Base-by-base conservation (phyloP, 2,113 vertebrate species). In the Phodopus roborovskii region DNA sequence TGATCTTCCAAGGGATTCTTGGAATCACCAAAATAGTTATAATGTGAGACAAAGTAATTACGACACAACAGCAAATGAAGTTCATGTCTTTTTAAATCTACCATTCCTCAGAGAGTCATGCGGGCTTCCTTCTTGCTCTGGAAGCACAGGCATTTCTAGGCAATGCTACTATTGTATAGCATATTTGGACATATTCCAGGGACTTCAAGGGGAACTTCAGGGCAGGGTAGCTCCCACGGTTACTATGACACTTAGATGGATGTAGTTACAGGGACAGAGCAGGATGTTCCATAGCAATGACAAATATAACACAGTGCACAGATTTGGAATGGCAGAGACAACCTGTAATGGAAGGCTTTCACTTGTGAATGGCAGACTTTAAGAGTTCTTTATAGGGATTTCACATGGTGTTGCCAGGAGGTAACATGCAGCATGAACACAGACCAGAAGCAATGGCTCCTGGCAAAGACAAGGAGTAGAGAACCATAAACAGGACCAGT, bases 151-250 rank as follows among this genome's bases (percentile, higher is more conserved):
- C 73, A 91, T 86, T 92, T 95, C 70, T 83, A 94, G 33, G 77
- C 68, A 86, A 79, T 71, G 68, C 73, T 66, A 90, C 83, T 82
- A 82, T 85, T 94, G 56, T 58, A 78, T 73, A 0, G 0, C 24
- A 74, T 85, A 58, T 81, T 85, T 97, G 94, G 86, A 92, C 94
- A 53, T 17, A 58, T 83, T 92, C 92, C 96, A 95, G 73, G 2
- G 22, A 42, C 75, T 95, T 92, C 30, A 22, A 39, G 75, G 84
- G 68, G n/a, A 96, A 94, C 95, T n/a, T 36, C 48, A 81, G 45
- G 20, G 39, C 36, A 70, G 73, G 83, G 75, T 53, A 83, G 81
- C 81, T 96, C 92, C 39, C 66, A 92, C 10, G 10, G 84, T 95
- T 86, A 86, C 88, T 60, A 19, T n/a, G 62, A 88, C 77, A 78